Base-by-base conservation (phyloP, 2,113 vertebrate species). In the Dryoscopus gambensis region DNA sequence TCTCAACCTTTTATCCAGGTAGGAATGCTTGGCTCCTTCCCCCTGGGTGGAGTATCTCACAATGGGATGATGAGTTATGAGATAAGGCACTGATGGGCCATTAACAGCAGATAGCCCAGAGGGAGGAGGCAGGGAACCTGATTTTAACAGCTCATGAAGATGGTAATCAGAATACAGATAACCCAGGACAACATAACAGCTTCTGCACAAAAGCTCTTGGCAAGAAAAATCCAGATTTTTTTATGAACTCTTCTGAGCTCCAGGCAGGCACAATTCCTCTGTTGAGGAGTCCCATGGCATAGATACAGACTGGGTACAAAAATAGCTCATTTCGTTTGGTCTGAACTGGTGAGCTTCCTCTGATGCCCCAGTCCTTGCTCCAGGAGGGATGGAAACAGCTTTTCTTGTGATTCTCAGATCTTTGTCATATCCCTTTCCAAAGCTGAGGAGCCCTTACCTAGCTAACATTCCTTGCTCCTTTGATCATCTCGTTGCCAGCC, bases 301-400 rank as follows among this genome's bases (percentile, higher is more conserved):
- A 37, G 50, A 53, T 31, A 77, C 6, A 25, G n/a, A 17, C 21
- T 30, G 71, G 57, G 9, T 94, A 69, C 81, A 85, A 89, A 94
- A 93, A 57, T 27, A 91, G 53, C 53, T 95, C 13, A 0, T 64
- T 75, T 79, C 3, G 2, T 90, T 93, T 65, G 40, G 65, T 91
- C 71, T 65, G 74, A 90, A 44, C 49, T 9, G 20, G 25, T 44
- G 63, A 46, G 25, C 83, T 93, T 76, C 40, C 53, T 83, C 67
- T 62, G 40, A 40, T 83, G 57, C 49, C 49, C 70, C 14, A 40
- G n/a, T 52, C 47, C 53, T 79, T 87, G n/a, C 85, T 95, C 28
- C 53, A 53, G 92, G 49, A 95, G 63, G 69, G 53, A 46, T 46
- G 24, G 75, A 65, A 91, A 62, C 44, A 77, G 57, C n/a, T 87